Evolutionary conservation across 2,797 vertebrate species (phyloP), one percentile per base, ranked within the genome.

Genomic region (Mormyrops boulengeri): DNA sequence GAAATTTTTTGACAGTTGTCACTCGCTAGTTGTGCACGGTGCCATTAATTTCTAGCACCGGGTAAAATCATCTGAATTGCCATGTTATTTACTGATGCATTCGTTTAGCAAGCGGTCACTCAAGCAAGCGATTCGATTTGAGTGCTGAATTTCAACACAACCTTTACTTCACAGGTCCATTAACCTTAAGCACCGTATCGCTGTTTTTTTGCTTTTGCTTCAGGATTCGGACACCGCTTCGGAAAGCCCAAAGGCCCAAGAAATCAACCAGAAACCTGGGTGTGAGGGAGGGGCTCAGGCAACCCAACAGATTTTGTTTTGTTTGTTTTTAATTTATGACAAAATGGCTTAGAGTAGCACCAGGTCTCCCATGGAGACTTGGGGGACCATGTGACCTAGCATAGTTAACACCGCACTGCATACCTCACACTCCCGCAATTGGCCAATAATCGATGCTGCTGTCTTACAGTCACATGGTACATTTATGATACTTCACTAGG

Each of bases 211-310:
- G 12, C 38, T 38, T 38, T 62, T 30, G 60, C 73, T 62, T 52
- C 90, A 97, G 96, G 94, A 87, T 97, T 96, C 91, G 96, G 96
- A 88, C 92, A 85, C 44, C 96, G 96, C 49, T 95, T 96, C 66
- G 91, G 93, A 2, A 96, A 96, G 77, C 96, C 96, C 1, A 96
- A 96, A 91, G 96, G 96, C 1, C 96, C 96, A 0, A 94, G 96
- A 91, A 94, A 14, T 87, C 94, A 95, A 44, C 96, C 96, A 0
- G 94, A 95, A 87, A 93, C 92, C 3, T 97, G 96, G 96, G 88
- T 95, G 34, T 95, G 91, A 94, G 49, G 69, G 5, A 77, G 34
- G 69, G 34, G n/a, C 49, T 9, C 14, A 14, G 38, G 22, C 7
- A 62, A 44, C 34, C 34, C 41, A n/a, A 22, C n/a, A 62, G 41